Evolutionary conservation across 2,888 invertebrate genomes (phyloP), one percentile per base, ranked within the genome.

Genomic region (Yponomeuta evonymella): DNA sequence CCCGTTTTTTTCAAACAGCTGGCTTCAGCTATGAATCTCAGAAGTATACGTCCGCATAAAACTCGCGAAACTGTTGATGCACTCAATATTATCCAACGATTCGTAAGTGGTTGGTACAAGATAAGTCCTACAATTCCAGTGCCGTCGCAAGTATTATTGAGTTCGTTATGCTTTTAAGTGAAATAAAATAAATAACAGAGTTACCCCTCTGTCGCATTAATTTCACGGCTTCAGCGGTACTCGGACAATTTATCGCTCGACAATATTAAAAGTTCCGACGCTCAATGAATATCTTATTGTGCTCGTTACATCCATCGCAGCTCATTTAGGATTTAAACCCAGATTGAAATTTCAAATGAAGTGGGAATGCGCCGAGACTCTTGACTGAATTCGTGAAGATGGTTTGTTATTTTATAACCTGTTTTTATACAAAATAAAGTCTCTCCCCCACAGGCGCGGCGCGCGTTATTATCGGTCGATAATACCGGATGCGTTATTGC

Each of bases 341-440:
- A 58, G 51, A 58, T 58, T 58, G 51, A 58, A 58, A 58, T 58
- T 58, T 58, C 51, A 58, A 58, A 58, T 15, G 15, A 58, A 58
- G 15, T 3, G 51, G 12, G 51, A 15, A 58, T 15, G 51, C 51
- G 51, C 10, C 1, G 51, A 58, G 51, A 58, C 3, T 58, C 1
- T 1, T 43, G 43, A 43, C 43, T 43, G 0, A 8, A 43, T 43
- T 43, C 43, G 43, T 8, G 43, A 43, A 43, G 43, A 43, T 43
- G 43, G 43, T 43, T 43, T 43, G 43, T 43, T 43, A 43, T 43
- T 43, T 43, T 43, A 43, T 43, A 8, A 43, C 6, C 43, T 43
- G 3, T 9, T 6, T 43, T 8, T 43, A 8, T 8, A 8, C 9
- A 43, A 43, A 43, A 43, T 43, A 8, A 23, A 23, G 23, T 1